Evolutionary conservation across 2,888 invertebrate species (phyloP).

Genomic region (Drosophila borborema): DNA sequence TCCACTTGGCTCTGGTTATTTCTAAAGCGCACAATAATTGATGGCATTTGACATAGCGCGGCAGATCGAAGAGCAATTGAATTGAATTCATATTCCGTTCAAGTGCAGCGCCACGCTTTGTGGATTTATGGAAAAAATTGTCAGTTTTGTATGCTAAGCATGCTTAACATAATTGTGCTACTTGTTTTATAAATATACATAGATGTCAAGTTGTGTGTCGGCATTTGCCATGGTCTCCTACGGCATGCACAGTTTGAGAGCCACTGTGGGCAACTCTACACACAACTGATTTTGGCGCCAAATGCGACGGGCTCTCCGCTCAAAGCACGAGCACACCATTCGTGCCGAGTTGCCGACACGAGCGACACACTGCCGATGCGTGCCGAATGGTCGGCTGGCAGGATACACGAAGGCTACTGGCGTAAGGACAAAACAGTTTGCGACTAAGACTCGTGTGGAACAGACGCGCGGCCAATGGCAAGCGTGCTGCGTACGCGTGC

Average conservation of each 20-base stretch:
- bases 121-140: constrained; percentile 5
- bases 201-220: constrained; percentile 2
- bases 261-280: constrained; percentile 59
- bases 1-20: constrained; percentile 21
- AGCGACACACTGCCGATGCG: constrained; percentile 42
- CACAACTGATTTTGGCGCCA: constrained; percentile 81
- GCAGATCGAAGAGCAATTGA: constrained; percentile 3
- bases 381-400: constrained; percentile 32
- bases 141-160: constrained; percentile 14
- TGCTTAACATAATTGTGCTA: constrained; percentile 15
- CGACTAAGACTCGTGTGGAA: constrained; percentile 82
- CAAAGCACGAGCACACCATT: constrained; percentile 20
- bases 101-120: constrained; percentile 2
- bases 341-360: constrained; percentile 44
- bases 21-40: constrained; percentile 37
- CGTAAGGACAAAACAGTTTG: constrained; percentile 79
- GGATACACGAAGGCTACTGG: constrained; percentile 62
- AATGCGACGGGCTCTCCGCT: constrained; percentile 44
- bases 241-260: constrained; percentile 66
- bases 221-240: constrained; percentile 14
- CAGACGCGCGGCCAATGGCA: constrained; percentile 78
- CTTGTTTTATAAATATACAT: constrained; percentile 8
- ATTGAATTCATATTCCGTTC: constrained; percentile 5
- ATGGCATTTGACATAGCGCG: constrained; percentile 28
- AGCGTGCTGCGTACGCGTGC: constrained; percentile 48